Evolutionary conservation across 1,140 invertebrate species (phyloP), one percentile per base, ranked within the genome.

Genomic region (Phortica variegata): DNA sequence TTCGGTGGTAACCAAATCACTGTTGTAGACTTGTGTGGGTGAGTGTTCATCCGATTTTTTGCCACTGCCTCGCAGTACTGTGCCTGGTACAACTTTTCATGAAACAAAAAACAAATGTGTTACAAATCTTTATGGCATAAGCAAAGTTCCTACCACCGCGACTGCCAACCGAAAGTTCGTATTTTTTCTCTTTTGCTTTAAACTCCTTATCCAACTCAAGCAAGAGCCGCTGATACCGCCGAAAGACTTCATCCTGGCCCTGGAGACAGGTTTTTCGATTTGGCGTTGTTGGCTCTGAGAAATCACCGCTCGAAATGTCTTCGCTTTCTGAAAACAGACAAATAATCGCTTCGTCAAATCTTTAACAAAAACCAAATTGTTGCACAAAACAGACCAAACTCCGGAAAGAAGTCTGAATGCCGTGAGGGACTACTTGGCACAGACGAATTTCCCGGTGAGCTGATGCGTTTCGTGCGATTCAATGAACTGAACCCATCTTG

Each of bases 201-300:
- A 90, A 90, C 59, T 90, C 87, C 26, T 82, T 78, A 49, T 84
- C 85, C 12, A 90, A 75, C 65, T 85, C 85, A 45, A 83, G 79
- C 61, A 87, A 82, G 12, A 89, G 72, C 49, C 85, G 81, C 43
- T 80, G 80, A 59, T 85, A 85, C 57, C 82, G 84, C 49, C 73
- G 75, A 62, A 80, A 79, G 38, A 85, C 79, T 66, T 84, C 83
- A 13, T 77, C 75, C 41, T 80, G 78, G 12, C 73, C 58, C 17
- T 58, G 55, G 42, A 55, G 49, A 44, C 59, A 62, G 50, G 56
- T 61, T 49, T 71, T 73, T 42, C 56, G 57, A 58, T 74, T 65
- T 47, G 71, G 66, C 43, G 66, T 72, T 16, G 62, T 60, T 12
- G 69, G 70, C 49, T 75, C 73, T 23, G 75, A 75, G 40, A 65